Evolutionary conservation across 2,888 invertebrate genomes (phyloP), one percentile per base, ranked within the genome.

Genomic region (Drosophila emarginata): DNA sequence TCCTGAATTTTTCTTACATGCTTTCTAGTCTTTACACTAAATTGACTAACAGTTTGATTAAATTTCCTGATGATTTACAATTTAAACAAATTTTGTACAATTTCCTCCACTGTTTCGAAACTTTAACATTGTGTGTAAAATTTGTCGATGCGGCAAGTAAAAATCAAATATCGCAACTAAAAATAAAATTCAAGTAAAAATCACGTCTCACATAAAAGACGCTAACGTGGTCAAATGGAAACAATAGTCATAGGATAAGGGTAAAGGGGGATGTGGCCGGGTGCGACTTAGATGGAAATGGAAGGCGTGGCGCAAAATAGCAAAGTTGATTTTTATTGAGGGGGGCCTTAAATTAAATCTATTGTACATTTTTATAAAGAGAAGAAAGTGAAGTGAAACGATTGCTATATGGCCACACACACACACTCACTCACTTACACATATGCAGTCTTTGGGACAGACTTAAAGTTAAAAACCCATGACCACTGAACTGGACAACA

Each of bases 161-260:
- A 71, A 75, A 70, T 54, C 65, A 64, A 77, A 87, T 45, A 45
- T 80, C 75, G 72, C 72, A 71, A 76, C 65, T 64, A 70, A 69
- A 75, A 72, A 67, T 65, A 70, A 74, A 74, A 79, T 88, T 88
- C 71, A 75, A 76, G 79, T 69, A 73, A 81, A 85, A 88, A 88
- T 87, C 84, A 85, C 84, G 84, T 85, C 76, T 81, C 79, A 64
- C 64, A 72, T 76, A 79, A 88, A 85, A 87, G 82, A 78, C 81
- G 81, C 85, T 79, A 81, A 85, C 87, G 81, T 82, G 85, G 79
- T 69, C 76, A 75, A 71, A 75, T 72, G 67, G 79, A 85, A 80
- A 81, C 81, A 82, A 87, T 78, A 69, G 77, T 67, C 72, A 64
- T 32, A 59, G 12, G 9, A 36, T 6, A 18, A 21, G 39, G 6